Evolutionary conservation across 2,888 invertebrate species (phyloP), one percentile per base, ranked within the genome.

Genomic region (Capitulum mitella): DNA sequence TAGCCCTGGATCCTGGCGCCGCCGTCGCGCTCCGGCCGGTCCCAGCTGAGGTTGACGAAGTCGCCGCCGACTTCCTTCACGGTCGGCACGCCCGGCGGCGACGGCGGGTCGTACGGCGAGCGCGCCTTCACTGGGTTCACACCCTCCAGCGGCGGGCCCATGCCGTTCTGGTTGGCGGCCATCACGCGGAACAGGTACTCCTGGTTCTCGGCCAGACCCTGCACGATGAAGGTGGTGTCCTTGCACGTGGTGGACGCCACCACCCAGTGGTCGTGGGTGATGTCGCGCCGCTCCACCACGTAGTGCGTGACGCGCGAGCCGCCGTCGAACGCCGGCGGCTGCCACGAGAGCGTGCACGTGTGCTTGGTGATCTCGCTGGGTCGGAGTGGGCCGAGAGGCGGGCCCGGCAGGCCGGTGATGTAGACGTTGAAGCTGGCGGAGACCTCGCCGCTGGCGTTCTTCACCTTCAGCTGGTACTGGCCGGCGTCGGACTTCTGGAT

Each of bases 1-100:
- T 99, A 99, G n/a, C 99, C 98, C 86, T 94, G 94, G 83, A 99
- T 92, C 84, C 95, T 91, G 40, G 98, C 91, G 61, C 99, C 99
- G 79, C 99, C 99, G 86, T 99, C 99, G 80, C 89, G 91, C 83
- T 91, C 91, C 0, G 99, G 99, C 86, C 93, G 95, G 51, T 91
- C 91, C 99, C 99, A 99, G 85, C 93, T 92, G 78, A 99, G 90
- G 85, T 97, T 96, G 40, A 97, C 98, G 87, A 98, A 99, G 86
- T 99, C 97, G 77, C 95, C 95, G 81, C 99, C 98, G 78, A 99
- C 93, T 87, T 97, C 95, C 80, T 92, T 90, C 80, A 98, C 94
- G 83, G 92, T 92, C 19, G 98, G 97, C 76, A 92, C 89, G 78
- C 97, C 96, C 79, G 99, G 99, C 32, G 95, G 90, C 78, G 94